Evolutionary conservation across 1,140 invertebrate species (phyloP).

Genomic region (Saccostrea cuccullata): DNA sequence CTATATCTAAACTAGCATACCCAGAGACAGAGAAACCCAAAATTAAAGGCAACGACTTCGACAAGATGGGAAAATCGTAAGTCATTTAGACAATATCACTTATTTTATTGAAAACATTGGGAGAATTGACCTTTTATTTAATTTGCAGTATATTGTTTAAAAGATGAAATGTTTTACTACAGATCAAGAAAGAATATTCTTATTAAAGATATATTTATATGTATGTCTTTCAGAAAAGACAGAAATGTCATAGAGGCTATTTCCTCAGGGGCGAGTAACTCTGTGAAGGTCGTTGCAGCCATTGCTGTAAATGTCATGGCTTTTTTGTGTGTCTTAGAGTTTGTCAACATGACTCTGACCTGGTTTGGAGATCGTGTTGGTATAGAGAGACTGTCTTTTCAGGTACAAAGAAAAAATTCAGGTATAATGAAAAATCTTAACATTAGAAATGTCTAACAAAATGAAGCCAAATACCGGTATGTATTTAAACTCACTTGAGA

Average conservation of each 20-base stretch:
- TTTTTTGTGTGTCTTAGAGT: slow-evolving; percentile 90
- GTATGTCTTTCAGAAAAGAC: background rate
- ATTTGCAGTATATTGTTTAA: background rate
- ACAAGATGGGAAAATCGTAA: slow-evolving; percentile 30
- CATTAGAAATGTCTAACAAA: background rate
- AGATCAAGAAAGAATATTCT: background rate
- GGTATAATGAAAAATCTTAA: background rate
- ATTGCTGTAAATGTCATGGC: slow-evolving; percentile 95
- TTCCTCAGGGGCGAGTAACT: slow-evolving; percentile 80
- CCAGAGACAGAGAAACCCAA: slow-evolving; percentile 83
- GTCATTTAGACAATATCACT: background rate
- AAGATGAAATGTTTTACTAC: background rate
- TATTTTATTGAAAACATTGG: too few species aligned
- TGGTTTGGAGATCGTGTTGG: slow-evolving; percentile 90
- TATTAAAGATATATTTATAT: too few species aligned
- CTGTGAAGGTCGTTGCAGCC: slow-evolving; percentile 88
- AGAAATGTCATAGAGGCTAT: background rate
- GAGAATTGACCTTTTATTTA: too few species aligned
- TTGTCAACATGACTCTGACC: slow-evolving; percentile 88
- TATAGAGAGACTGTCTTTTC: slow-evolving; percentile 61
- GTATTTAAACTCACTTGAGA: background rate
- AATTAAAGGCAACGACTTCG: background rate
- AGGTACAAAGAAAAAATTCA: slow-evolving; percentile 2
- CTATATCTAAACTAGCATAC: slow-evolving; percentile 91
- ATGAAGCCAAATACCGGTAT: background rate